These are phyloP conservation scores for Poliocrania exsul DNA, from an alignment of 2,797 vertebrate species.

Conservation along the genomic window DNA sequence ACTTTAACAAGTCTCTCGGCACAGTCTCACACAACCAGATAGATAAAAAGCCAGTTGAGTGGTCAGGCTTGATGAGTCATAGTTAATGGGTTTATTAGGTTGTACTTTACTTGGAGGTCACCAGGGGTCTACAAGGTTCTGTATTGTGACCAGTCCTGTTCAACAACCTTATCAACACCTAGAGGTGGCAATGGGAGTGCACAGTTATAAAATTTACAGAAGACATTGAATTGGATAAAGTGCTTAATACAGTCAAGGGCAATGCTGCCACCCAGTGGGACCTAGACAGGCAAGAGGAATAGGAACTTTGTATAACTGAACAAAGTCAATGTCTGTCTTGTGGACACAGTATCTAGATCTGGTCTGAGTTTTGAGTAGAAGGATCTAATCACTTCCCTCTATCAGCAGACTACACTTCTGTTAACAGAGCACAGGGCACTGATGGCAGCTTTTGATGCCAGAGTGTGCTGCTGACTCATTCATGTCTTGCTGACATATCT, in stretches of 20 bases:
- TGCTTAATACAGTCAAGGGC: not conserved
- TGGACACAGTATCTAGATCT: too few species aligned
- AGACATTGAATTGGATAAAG: not conserved
- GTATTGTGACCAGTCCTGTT: not conserved
- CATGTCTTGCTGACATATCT: too few species aligned
- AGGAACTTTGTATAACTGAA: not conserved
- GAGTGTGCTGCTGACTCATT: too few species aligned
- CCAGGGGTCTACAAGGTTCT: not conserved
- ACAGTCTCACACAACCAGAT: not conserved
- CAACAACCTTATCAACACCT: not conserved
- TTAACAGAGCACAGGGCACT: too few species aligned
- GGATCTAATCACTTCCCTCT: too few species aligned
- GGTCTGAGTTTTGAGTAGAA: too few species aligned
- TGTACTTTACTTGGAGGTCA: not conserved
- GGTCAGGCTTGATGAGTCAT: not conserved
- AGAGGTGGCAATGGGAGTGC: not conserved
- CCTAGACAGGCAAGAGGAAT: not conserved
- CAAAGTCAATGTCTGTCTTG: not conserved
- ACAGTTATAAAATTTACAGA: not conserved
- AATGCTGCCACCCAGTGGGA: constrained; percentile 66
- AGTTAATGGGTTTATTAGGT: not conserved
- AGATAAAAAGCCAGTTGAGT: not conserved
- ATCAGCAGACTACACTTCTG: too few species aligned
- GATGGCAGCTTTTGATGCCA: too few species aligned
- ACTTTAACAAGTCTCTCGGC: not conserved